These are phyloP conservation scores for Parapristionchus giblindavisi DNA, from an alignment of 2,888 invertebrate genomes.

Conservation along the genomic window DNA sequence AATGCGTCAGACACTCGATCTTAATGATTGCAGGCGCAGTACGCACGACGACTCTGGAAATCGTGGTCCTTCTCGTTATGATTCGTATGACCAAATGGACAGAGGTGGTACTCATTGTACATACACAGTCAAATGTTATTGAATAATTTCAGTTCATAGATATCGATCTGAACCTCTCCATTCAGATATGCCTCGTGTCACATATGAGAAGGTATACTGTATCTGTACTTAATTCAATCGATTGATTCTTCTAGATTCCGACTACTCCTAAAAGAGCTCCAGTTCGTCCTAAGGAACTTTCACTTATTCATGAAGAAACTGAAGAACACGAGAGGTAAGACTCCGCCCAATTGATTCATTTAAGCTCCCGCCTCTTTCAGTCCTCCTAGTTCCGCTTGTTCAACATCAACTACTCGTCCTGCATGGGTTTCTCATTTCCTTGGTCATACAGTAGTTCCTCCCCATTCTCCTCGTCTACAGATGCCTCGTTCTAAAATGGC, in stretches of 20 bases:
- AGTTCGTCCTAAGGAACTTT: conserved; percentile 36
- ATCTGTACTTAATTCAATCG: not conserved
- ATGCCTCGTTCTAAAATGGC: conserved; percentile 22
- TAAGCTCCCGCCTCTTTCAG: not conserved
- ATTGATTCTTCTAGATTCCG: conserved; percentile 6
- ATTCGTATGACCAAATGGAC: not conserved
- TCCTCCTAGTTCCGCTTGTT: conserved; percentile 3
- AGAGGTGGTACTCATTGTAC: not conserved
- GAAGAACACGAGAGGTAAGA: conserved; percentile 39
- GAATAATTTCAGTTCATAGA: conserved; percentile 16
- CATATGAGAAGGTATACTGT: conserved; percentile 30
- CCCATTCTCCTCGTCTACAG: not conserved
- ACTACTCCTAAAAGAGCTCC: conserved; percentile 32
- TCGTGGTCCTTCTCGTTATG: not conserved
- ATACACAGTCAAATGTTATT: not conserved
- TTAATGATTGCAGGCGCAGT: conserved; percentile 19
- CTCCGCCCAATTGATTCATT: not conserved
- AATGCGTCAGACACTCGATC: not conserved
- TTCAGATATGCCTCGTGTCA: conserved; percentile 13
- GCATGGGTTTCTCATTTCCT: conserved; percentile 28
- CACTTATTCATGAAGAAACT: conserved; percentile 41
- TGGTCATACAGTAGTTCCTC: not conserved
- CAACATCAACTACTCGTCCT: conserved; percentile 5
- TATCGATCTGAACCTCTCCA: conserved; percentile 10
- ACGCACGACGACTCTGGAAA: conserved; percentile 11